Percentiles rank a stretch among this genome's conserved stretches.
These are phyloP conservation scores for Perodicticus potto DNA, from an alignment of 2,797 vertebrate genomes.

Conservation along the genomic window DNA sequence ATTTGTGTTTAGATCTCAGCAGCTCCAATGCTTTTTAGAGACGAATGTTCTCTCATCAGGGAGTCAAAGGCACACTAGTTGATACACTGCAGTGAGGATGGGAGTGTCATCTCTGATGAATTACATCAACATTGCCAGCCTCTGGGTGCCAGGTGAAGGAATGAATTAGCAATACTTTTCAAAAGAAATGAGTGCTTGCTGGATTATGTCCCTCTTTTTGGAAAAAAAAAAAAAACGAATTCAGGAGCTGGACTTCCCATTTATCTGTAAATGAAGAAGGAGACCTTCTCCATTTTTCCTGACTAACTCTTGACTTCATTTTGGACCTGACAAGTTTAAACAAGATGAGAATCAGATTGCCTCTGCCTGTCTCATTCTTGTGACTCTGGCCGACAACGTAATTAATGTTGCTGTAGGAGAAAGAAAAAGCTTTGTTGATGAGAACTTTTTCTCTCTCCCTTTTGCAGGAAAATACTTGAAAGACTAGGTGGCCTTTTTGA, in stretches of 20 bases:
- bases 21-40: neutral
- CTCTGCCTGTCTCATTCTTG: constrained; percentile 70
- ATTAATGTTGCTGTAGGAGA: constrained; percentile 65
- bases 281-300: constrained; percentile 66
- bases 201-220: neutral
- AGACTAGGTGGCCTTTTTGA: constrained; percentile 5
- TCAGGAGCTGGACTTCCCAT: neutral
- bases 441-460: constrained; percentile 29
- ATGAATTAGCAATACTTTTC: neutral
- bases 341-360: constrained; percentile 77
- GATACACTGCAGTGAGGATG: neutral
- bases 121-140: neutral
- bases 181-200: neutral
- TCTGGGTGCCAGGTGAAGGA: neutral
- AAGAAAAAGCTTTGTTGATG: constrained; percentile 61
- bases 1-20: neutral
- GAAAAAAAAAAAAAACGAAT: neutral
- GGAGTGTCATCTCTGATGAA: neutral
- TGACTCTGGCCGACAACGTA: constrained; percentile 40
- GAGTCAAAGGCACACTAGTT: neutral
- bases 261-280: constrained; percentile 71
- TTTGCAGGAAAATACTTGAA: neutral
- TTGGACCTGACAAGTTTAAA: constrained; percentile 75
- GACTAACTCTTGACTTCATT: constrained; percentile 54
- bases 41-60: neutral